Evolutionary conservation across 1,140 invertebrate genomes (phyloP), one percentile per base, ranked within the genome.

Genomic region (Zaprionus ghesquierei): DNA sequence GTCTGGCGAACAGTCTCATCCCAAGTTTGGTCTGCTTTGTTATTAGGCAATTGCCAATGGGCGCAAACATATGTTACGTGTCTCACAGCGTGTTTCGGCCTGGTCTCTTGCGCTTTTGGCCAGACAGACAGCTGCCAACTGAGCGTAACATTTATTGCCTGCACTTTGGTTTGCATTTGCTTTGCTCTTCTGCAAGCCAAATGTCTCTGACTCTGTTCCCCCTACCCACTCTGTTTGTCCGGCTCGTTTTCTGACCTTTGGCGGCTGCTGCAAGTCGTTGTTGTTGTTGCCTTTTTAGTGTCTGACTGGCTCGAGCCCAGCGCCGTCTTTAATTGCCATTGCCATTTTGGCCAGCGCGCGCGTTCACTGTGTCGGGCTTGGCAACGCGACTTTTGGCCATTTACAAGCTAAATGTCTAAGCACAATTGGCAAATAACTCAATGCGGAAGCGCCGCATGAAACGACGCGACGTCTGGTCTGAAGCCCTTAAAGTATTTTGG

Each of bases 271-370:
- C 35, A 69, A 35, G 59, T 29, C 55, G 51, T 61, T 54, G 54
- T 20, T 27, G 44, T 54, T 76, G 46, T 72, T 79, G 55, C 29
- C 18, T 77, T 77, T 77, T 77, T 73, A 69, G 63, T 77, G 71
- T 38, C 41, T 69, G 33, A 5, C 35, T 41, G 22, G 29, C 51
- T 63, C 35, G 15, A 13, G 61, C 54, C 35, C 55, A 38, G 68
- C 61, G 69, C 72, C 41, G 41, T 68, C 79, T 72, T 85, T 86
- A 86, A 86, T 86, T 86, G 79, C 79, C 76, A 62, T 80, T 86
- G 81, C 69, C 81, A 77, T 86, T 78, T 85, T 41, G 58, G 54
- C 76, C 46, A n/a, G 20, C 3, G 3, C 27, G 6, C 5, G 27
- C 27, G 9, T n/a, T n/a, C n/a, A n/a, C 9, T 29, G 27, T 8